phyloP scores from a whole-genome alignment of 2,113 vertebrate genomes.

The Asarcornis scutulata region DNA sequence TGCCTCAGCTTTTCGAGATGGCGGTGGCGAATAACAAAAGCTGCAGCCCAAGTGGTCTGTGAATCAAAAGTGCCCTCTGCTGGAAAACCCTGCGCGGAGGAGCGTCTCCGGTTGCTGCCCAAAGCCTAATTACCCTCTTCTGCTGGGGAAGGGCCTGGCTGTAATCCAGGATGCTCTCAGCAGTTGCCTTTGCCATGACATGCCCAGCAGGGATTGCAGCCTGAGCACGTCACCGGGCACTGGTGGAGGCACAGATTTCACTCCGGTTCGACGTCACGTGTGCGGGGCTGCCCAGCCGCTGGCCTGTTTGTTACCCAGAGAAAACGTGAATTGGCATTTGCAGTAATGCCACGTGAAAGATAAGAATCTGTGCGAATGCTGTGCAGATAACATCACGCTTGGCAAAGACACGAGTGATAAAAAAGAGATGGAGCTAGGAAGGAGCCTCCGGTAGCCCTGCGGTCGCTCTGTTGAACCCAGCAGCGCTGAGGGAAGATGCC shows the following conservation, averaged over 20 bases:
- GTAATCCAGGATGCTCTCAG: conserved; percentile 8
- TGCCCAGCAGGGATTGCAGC: conserved; percentile 29
- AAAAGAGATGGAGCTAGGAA: not conserved
- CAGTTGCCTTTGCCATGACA: conserved; percentile 24
- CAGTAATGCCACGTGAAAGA: not conserved
- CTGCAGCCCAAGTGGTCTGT: not conserved
- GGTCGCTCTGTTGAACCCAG: not conserved
- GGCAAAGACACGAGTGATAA: not conserved
- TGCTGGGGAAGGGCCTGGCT: conserved; percentile 22
- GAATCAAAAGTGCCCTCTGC: conserved; percentile 76
- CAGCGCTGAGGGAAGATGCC: not conserved
- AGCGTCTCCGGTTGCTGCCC: not conserved
- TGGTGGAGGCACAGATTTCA: not conserved
- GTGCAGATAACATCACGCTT: not conserved
- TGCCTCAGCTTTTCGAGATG: conserved; percentile 30
- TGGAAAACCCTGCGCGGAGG: conserved; percentile 35
- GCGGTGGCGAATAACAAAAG: not conserved
- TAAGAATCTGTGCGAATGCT: not conserved
- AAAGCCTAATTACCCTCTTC: not conserved
- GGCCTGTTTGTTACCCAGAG: not conserved
- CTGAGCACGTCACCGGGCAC: not conserved
- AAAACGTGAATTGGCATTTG: not conserved
- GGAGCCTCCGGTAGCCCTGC: not conserved
- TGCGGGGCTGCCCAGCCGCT: not conserved
- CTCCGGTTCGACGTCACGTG: not conserved